These are phyloP conservation scores for Endotricha flammealis DNA, from an alignment of 2,888 invertebrate genomes.

Conservation along the genomic window DNA sequence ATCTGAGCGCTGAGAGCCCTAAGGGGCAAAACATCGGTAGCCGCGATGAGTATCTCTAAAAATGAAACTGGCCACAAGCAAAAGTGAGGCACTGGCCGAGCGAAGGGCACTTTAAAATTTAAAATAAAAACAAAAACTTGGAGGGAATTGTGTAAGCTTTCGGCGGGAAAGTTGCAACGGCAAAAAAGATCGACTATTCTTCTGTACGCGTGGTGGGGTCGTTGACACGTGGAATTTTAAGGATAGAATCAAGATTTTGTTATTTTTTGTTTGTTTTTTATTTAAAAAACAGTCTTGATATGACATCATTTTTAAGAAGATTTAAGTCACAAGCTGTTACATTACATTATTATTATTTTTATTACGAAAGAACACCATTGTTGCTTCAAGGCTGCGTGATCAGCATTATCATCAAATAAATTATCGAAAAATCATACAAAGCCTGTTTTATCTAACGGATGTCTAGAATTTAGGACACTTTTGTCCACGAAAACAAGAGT, in stretches of 20 bases:
- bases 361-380: too few relatives aligned
- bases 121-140: conserved; percentile 26
- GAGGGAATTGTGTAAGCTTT: conserved; percentile 34
- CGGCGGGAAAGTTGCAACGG: conserved; percentile 19
- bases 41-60: conserved; percentile 29
- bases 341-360: too few relatives aligned
- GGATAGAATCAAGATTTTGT: background rate
- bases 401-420: too few relatives aligned
- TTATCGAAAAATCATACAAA: too few relatives aligned
- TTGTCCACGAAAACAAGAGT: too few relatives aligned
- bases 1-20: conserved; percentile 25
- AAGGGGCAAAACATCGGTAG: conserved; percentile 18
- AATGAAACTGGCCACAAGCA: conserved; percentile 31
- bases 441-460: too few relatives aligned
- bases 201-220: conserved; percentile 11
- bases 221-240: conserved; percentile 14
- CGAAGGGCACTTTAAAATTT: conserved; percentile 28
- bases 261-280: too few relatives aligned
- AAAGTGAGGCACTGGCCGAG: conserved; percentile 32
- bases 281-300: background rate
- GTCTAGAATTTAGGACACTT: too few relatives aligned
- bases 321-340: too few relatives aligned
- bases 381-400: too few relatives aligned
- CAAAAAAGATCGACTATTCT: conserved; percentile 5
- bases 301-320: too few relatives aligned